Evolutionary conservation across 2,888 invertebrate species (phyloP), one percentile per base, ranked within the genome.

Genomic region (Noctuana brunneofusca): DNA sequence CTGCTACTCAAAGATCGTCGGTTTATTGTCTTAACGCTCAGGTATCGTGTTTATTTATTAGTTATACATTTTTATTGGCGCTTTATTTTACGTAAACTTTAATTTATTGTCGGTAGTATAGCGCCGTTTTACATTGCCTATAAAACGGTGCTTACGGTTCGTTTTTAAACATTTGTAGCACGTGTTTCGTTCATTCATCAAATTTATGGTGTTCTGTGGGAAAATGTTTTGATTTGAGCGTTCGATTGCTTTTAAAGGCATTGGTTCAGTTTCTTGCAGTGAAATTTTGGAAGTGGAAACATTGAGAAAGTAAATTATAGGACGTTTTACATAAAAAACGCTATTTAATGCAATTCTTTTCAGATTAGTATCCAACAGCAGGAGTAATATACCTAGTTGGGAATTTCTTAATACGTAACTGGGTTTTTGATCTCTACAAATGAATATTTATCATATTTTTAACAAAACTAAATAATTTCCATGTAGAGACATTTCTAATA

Each of bases 31-130:
- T 89, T 82, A 85, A 83, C 83, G 83, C 84, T 82, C 89, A 90
- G 91, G 90, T 91, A 89, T 88, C 87, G 86, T 90, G 89, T 90
- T 90, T 89, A 90, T 90, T 91, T 91, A 90, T 90, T 91, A 90
- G 88, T 89, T 90, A 90, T 90, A 91, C 90, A 89, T 89, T 91
- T 91, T 91, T 91, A 91, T 90, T 89, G 83, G 82, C 83, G 89
- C 86, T 90, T 91, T 86, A 91, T 88, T 90, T 90, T 87, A 89
- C 89, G 89, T 91, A 84, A 90, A 88, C 82, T 89, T 89, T 86
- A 90, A 91, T 91, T 91, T 91, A 91, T 88, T 88, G 86, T 84
- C 84, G 89, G 88, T 81, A 81, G 86, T 89, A 83, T 86, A 86
- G 83, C 80, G 79, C 73, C 84, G 86, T 87, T 91, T 89, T 88